Evolutionary conservation across 2,797 vertebrate species (phyloP), one percentile per base, ranked within the genome.

Genomic region (Eupleurogrammus muticus): DNA sequence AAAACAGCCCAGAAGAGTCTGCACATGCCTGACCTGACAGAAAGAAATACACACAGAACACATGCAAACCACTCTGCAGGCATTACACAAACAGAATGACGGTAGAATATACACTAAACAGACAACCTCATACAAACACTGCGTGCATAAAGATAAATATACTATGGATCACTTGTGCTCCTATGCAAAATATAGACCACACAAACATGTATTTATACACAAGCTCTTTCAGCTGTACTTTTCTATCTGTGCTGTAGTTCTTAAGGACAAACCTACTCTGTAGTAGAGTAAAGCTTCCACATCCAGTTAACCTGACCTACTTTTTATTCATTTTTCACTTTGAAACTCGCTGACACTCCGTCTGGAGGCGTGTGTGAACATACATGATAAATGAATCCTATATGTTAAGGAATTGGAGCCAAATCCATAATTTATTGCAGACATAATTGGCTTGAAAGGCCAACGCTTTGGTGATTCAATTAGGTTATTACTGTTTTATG

Each of bases 91-190:
- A 70, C 42, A 73, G 4, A 59, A 20, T 36, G 48, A 21, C 38
- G 36, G 24, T 32, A 32, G 35, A 12, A 50, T 65, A 56, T 52
- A 75, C 53, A 68, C 58, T 77, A 44, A 46, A 83, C 52, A 60
- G 75, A 81, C 47, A 59, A 63, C 24, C 62, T 62, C 79, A 69
- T 46, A 34, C 60, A 75, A 75, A 77, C 64, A 73, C 6, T 9
- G 12, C 38, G 47, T 1, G 56, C 35, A 47, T 60, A 2, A 35
- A 77, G 56, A 70, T 70, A 75, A 75, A 77, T 55, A 76, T 54
- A 63, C 42, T 11, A 3, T n/a, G 70, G 44, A 21, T 21, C 40
- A 5, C 1, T 0, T 20, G 34, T 56, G 42, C 42, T 55, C 17
- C 49, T 50, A 50, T 23, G 21, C 20, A 44, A 11, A 60, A 64